Evolutionary conservation across 2,797 vertebrate genomes (phyloP).

Genomic region (Poecilia gillii): DNA sequence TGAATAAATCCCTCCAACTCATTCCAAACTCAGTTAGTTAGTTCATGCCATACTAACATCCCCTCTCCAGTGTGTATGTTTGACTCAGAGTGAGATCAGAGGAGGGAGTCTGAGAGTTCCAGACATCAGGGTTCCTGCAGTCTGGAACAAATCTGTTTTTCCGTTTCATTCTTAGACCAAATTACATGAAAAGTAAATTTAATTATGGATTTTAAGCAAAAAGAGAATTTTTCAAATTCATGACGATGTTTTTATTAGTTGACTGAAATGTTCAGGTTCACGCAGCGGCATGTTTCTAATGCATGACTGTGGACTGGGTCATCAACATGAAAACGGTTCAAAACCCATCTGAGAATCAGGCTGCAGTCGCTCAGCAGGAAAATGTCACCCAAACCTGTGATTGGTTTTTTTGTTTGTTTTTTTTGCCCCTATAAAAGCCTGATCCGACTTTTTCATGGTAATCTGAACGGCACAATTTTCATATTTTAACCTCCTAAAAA

Average conservation of each 20-base stretch:
- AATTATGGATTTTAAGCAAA: neutral
- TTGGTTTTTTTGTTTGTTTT: too few relatives aligned
- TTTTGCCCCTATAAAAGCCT: too few relatives aligned
- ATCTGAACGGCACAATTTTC: too few relatives aligned
- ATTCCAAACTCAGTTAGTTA: neutral
- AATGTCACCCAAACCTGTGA: too few relatives aligned
- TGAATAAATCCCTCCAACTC: neutral
- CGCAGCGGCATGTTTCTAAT: neutral
- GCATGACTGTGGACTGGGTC: neutral
- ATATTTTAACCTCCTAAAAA: too few relatives aligned
- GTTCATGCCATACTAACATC: slow-evolving; percentile 21
- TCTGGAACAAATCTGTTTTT: neutral
- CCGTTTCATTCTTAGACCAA: neutral
- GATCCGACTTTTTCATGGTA: too few relatives aligned
- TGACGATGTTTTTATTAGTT: neutral
- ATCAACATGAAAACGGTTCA: neutral
- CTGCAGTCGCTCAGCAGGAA: too few relatives aligned
- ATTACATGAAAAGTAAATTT: neutral
- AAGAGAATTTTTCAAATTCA: neutral
- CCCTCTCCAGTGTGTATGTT: neutral
- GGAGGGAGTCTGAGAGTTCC: neutral
- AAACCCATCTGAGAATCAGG: neutral
- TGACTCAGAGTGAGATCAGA: slow-evolving; percentile 36
- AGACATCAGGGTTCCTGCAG: neutral
- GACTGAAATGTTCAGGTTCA: neutral